Evolutionary conservation across 1,140 invertebrate genomes (phyloP).

Genomic region (Drosophila pallidifrons): DNA sequence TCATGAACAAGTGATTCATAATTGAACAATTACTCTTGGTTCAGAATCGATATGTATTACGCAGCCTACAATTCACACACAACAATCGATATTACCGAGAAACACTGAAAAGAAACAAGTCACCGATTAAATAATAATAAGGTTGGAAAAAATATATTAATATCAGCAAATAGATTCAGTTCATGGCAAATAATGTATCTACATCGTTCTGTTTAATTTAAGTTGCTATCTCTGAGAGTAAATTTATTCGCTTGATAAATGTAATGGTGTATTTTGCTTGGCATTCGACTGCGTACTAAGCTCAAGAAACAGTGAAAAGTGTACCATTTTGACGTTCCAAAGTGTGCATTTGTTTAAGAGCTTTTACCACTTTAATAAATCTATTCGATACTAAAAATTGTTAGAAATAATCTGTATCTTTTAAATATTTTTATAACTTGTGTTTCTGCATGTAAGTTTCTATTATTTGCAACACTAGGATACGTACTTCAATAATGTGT

Average conservation of each 20-base stretch:
- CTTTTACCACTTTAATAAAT: conserved; percentile 28
- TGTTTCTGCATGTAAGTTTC: conserved; percentile 53
- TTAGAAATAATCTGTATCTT: conserved; percentile 38
- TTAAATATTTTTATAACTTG: conserved; percentile 43
- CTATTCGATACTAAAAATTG: conserved; percentile 38
- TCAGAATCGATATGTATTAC: background rate
- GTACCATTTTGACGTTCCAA: conserved; percentile 28
- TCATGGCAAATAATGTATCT: background rate
- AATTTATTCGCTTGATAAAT: background rate
- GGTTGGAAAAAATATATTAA: background rate
- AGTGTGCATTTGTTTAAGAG: background rate
- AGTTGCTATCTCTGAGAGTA: background rate
- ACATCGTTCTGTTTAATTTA: background rate
- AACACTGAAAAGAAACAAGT: background rate
- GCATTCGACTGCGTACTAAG: conserved; percentile 11
- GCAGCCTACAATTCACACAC: background rate
- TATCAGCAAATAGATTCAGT: background rate
- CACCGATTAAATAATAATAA: background rate
- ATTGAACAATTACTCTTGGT: background rate
- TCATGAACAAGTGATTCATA: background rate
- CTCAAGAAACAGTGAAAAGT: background rate
- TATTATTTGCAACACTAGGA: background rate
- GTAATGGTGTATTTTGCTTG: background rate
- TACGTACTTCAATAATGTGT: background rate
- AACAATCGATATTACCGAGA: background rate